phyloP scores from a whole-genome alignment of 1,140 invertebrate genomes.

The Diploscapter pachys region DNA sequence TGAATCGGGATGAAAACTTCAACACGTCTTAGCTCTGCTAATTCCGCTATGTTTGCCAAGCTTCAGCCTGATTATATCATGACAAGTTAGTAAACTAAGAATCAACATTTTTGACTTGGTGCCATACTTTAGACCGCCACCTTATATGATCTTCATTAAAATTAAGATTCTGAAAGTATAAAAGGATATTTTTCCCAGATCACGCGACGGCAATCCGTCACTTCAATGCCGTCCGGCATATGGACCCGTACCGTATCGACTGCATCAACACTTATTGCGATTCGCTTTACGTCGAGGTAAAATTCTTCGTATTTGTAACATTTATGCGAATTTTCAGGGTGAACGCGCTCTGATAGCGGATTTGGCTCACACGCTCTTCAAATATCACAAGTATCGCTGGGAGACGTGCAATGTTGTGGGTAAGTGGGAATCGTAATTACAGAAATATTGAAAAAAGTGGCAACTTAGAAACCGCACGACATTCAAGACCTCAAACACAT shows the following conservation, averaged over 20 bases:
- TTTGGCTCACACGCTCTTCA: slow-evolving; percentile 84
- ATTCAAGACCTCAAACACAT: no score
- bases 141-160: no score
- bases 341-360: slow-evolving; percentile 83
- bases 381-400: slow-evolving; percentile 91
- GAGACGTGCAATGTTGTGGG: slow-evolving; percentile 98
- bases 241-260: slow-evolving; percentile 49
- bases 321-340: slow-evolving; percentile 28
- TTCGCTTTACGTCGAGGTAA: slow-evolving; percentile 47
- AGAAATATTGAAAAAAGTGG: slow-evolving; percentile 1
- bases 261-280: slow-evolving; percentile 54
- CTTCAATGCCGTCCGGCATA: slow-evolving; percentile 42
- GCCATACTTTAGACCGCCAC: no score
- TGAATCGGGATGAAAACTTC: no score
- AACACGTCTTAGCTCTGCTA: no score
- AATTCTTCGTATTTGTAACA: slow-evolving; percentile 4
- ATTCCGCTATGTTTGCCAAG: no score
- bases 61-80: no score
- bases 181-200: slow-evolving; percentile 48
- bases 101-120: no score
- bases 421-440: slow-evolving; percentile 60
- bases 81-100: no score
- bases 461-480: no score
- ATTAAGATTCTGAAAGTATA: neutral
- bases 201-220: slow-evolving; percentile 45